phyloP scores from a whole-genome alignment of 1,140 invertebrate species.

The Ridgeia piscesae region DNA sequence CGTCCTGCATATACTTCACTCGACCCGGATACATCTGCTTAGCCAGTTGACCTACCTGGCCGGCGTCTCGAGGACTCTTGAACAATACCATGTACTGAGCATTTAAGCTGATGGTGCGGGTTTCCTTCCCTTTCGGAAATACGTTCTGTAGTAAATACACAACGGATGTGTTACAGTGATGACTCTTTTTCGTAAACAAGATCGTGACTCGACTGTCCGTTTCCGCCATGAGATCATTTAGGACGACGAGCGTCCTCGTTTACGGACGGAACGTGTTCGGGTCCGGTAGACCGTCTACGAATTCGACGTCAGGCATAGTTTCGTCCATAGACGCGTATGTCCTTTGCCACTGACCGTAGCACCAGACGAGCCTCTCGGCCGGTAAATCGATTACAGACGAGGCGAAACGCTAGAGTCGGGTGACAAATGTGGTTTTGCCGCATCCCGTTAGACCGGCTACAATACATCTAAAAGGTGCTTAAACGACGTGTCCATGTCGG shows the following conservation, averaged over 20 bases:
- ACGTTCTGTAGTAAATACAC: conserved; percentile 8
- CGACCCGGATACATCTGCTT: background rate
- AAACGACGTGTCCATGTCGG: background rate
- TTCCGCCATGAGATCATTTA: background rate
- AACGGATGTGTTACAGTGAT: background rate
- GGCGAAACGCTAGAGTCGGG: background rate
- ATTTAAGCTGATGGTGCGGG: background rate
- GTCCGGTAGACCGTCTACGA: background rate
- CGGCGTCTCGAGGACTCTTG: conserved; percentile 4
- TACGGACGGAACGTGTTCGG: background rate
- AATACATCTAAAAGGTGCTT: background rate
- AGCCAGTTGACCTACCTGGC: background rate
- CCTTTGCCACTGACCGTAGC: background rate
- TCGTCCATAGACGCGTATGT: background rate
- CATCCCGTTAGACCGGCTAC: background rate
- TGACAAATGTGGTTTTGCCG: background rate
- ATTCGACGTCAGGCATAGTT: background rate
- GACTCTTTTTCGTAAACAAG: background rate
- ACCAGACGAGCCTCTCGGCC: background rate
- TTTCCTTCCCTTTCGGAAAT: conserved; percentile 6
- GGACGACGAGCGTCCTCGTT: background rate
- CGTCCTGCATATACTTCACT: background rate
- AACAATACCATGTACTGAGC: background rate
- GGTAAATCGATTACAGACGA: background rate
- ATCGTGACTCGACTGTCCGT: background rate